Conservation (phyloP, 2,797 vertebrate genomes). For the Leptatherina wallacei region DNA sequence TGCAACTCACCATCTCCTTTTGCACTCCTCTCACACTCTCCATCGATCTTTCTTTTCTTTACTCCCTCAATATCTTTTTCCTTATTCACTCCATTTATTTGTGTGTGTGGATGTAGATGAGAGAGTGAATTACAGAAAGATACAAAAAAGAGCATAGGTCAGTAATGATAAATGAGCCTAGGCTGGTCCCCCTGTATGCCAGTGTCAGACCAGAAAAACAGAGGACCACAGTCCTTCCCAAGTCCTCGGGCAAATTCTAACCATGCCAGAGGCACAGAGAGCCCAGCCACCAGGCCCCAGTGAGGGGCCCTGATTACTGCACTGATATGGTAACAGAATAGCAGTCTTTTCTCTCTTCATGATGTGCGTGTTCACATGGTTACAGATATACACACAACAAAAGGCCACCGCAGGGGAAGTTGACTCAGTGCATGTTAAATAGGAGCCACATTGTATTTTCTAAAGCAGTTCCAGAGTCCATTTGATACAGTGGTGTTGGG, state of each 20-base stretch:
- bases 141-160: constrained; percentile 32
- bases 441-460: constrained; percentile 74
- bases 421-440: constrained; percentile 79
- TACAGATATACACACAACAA: constrained; percentile 57
- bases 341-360: constrained; percentile 23
- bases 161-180: constrained; percentile 67
- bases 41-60: constrained; percentile 39
- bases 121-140: neutral
- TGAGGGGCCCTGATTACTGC: constrained; percentile 60
- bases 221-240: constrained; percentile 9
- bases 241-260: constrained; percentile 36
- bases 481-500: constrained; percentile 63
- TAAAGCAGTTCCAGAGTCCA: constrained; percentile 56
- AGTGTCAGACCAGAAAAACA: constrained; percentile 14
- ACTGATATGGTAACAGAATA: constrained; percentile 52
- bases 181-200: constrained; percentile 12
- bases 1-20: constrained; percentile 53
- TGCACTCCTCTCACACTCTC: constrained; percentile 38
- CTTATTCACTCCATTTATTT: neutral
- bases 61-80: constrained; percentile 16
- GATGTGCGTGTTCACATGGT: constrained; percentile 67
- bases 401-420: constrained; percentile 73
- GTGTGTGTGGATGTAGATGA: constrained; percentile 10
- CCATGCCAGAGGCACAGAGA: constrained; percentile 36
- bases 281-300: constrained; percentile 35